Percentiles rank a stretch among this genome's conserved stretches.
phyloP scores from a whole-genome alignment of 2,797 vertebrate genomes.

The Melanotaenia parkinsoni region DNA sequence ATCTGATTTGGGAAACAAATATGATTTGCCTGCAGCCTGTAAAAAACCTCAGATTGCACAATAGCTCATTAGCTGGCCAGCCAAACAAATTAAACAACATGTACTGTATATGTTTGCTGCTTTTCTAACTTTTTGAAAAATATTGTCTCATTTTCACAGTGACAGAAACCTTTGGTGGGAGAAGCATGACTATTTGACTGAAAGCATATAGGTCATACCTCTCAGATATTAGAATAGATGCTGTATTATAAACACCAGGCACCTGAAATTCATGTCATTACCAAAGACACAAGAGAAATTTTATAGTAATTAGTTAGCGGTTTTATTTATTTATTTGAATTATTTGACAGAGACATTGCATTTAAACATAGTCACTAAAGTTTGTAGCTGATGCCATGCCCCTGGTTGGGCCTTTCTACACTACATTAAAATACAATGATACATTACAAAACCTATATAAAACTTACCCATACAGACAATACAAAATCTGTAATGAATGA shows the following conservation, averaged over 20 bases:
- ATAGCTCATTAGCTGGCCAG: not conserved
- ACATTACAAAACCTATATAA: too few species aligned
- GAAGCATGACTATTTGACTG: not conserved
- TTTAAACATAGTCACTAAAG: too few species aligned
- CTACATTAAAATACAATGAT: too few species aligned
- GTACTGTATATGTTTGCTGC: not conserved
- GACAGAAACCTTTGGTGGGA: not conserved
- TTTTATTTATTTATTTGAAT: too few species aligned
- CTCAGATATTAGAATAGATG: not conserved
- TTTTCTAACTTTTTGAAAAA: too few species aligned
- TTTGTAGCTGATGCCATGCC: too few species aligned
- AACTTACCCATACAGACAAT: too few species aligned
- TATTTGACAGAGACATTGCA: too few species aligned
- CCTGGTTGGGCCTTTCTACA: too few species aligned
- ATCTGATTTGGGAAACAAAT: not conserved
- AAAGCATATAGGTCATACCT: not conserved
- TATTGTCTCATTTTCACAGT: not conserved
- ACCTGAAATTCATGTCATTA: not conserved
- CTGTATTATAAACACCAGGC: not conserved
- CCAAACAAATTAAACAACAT: not conserved
- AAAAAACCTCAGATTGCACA: not conserved
- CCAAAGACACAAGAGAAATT: not conserved
- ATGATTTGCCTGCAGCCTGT: not conserved
- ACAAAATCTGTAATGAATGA: too few species aligned
- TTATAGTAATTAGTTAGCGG: not conserved